Conservation (phyloP, 2,888 invertebrate genomes). For the Podabrus alpinus region DNA sequence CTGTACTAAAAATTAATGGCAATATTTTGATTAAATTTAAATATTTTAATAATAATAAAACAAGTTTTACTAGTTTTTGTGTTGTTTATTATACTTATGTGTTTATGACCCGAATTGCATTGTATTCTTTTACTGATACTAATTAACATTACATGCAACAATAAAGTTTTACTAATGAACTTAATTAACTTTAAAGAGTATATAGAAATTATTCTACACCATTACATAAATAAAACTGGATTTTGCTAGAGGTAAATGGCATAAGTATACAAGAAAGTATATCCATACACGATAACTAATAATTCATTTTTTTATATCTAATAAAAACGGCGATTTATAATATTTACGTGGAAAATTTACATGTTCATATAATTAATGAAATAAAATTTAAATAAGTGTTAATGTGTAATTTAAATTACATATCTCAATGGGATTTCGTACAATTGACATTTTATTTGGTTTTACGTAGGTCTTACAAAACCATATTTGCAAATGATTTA, state of each 20-base stretch:
- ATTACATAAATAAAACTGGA: constrained; percentile 19
- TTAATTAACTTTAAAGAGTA: not conserved
- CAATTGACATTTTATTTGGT: constrained; percentile 19
- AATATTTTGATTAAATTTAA: not conserved
- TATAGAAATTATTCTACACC: not conserved
- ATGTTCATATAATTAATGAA: constrained; percentile 21
- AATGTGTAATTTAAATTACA: constrained; percentile 12
- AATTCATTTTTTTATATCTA: constrained; percentile 21
- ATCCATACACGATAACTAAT: constrained; percentile 11
- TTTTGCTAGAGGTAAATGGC: constrained; percentile 16
- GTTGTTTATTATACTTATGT: not conserved
- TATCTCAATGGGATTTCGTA: not conserved
- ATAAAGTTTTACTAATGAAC: not conserved
- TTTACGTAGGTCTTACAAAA: constrained; percentile 16
- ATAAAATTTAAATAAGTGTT: constrained; percentile 18
- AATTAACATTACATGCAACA: not conserved
- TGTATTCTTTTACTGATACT: not conserved
- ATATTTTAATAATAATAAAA: not conserved
- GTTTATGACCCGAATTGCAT: not conserved
- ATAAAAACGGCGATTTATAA: constrained; percentile 22
- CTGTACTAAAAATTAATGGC: not conserved
- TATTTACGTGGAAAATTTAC: constrained; percentile 23
- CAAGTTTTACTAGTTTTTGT: not conserved
- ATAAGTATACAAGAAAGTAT: constrained; percentile 16
- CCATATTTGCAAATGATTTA: constrained; percentile 20